phyloP scores from a whole-genome alignment of 2,888 invertebrate species.

The Leistus spinibarbis region DNA sequence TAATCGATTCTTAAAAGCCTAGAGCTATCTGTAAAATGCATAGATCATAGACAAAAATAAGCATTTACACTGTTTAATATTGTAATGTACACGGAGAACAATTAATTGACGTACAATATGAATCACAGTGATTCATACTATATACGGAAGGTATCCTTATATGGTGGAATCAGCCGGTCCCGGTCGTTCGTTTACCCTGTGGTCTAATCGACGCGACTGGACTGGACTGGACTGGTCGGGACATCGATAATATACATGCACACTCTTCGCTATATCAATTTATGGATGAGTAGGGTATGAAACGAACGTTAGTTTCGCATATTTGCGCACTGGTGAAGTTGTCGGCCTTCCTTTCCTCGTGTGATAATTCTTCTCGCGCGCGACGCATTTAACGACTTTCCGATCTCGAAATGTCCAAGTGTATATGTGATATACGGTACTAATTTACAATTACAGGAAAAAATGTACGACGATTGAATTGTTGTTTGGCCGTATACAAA shows the following conservation, averaged over 20 bases:
- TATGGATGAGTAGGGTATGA: neutral
- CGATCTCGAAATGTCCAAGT: neutral
- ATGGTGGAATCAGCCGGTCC: neutral
- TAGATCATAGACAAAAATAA: too few species aligned
- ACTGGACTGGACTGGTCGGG: too few species aligned
- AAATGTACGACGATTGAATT: neutral
- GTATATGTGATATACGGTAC: neutral
- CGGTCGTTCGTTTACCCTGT: neutral
- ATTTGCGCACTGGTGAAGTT: neutral
- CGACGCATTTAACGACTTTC: neutral
- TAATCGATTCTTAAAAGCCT: too few species aligned
- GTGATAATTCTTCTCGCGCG: neutral
- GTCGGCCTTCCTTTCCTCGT: neutral
- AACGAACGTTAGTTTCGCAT: neutral
- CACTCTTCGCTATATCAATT: neutral
- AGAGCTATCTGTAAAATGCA: too few species aligned
- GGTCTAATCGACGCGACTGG: neutral
- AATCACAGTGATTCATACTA: neutral
- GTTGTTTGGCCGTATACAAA: neutral
- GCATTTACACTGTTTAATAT: too few species aligned
- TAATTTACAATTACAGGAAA: neutral
- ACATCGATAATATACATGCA: neutral
- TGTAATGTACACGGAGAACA: too few species aligned
- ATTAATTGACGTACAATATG: neutral
- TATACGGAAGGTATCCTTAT: neutral